phyloP scores from a whole-genome alignment of 2,113 vertebrate genomes.

The Eolophus roseicapilla region DNA sequence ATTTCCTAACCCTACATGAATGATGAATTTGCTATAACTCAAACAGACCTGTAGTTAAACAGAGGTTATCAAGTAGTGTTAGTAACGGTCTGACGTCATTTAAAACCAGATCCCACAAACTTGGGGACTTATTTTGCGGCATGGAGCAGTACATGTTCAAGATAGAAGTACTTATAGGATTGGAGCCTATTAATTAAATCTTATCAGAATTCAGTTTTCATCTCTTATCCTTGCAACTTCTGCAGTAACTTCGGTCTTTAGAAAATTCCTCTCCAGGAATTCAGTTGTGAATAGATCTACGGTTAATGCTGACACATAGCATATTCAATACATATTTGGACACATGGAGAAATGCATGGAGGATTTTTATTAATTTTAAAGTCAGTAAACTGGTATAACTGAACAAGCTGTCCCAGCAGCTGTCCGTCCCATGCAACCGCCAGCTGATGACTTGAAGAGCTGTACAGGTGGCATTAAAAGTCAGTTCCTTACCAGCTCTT shows the following conservation, averaged over 20 bases:
- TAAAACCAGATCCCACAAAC: background rate
- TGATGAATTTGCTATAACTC: background rate
- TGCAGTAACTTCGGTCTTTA: background rate
- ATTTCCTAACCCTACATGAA: background rate
- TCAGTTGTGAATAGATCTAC: background rate
- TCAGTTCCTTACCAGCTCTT: background rate
- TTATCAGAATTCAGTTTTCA: background rate
- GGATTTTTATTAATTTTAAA: background rate
- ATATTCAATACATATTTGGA: background rate
- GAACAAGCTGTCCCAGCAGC: background rate
- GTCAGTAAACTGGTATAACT: background rate
- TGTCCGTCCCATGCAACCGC: background rate
- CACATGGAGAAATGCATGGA: background rate
- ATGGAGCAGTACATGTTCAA: background rate
- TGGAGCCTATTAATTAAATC: background rate
- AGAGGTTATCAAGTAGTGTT: background rate
- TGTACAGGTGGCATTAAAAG: background rate
- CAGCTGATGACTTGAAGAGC: background rate
- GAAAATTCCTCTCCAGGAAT: background rate
- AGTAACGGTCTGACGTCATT: background rate
- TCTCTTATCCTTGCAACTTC: background rate
- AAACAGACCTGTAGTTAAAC: background rate
- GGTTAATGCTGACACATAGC: background rate
- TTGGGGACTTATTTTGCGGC: background rate
- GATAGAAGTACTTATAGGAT: background rate